Base-by-base conservation (phyloP, 2,888 invertebrate species). In the Epinotia ramella region DNA sequence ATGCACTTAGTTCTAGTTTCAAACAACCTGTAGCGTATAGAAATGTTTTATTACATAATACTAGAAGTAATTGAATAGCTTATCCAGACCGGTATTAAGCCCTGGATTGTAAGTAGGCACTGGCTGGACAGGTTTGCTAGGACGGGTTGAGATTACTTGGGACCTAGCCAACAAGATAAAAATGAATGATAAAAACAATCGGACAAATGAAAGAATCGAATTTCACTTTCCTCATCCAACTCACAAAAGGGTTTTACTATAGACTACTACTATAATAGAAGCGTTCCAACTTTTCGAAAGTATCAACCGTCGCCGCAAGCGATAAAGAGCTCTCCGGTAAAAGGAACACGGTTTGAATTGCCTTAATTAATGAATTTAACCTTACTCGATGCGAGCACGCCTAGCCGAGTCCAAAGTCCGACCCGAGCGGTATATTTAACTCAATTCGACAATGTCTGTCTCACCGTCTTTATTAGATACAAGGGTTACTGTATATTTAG, bases 321-420 rank as follows among this genome's bases (percentile, higher is more conserved):
- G n/a, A 71, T 53, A 71, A 49, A 71, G 63, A 53, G 18, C 70
- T 71, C 62, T 71, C 18, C 3, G 7, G 1, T 28, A 3, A 46
- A 24, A 3, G 1, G 53, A 28, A 60, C 7, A 71, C 53, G 13
- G 70, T 63, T 53, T 59, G 49, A 68, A 63, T 59, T 67, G 44
- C 49, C 67, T n/a, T 53, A 20, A 59, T 53, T 63, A 67, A 67
- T 76, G 65, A 60, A 67, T 76, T 56, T 72, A 67, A 72, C 71
- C 76, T 71, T 71, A 76, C 67, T 20, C 76, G 72, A 67, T 44
- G 76, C 67, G 67, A 60, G 18, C 75, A 75, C 66, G 75, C 71
- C 75, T 71, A 84, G 84, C 81, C 86, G 88, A 84, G 92, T 93
- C 86, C 93, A 93, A 93, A 94, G 93, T 94, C 93, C 92, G 86